Conservation (phyloP, 2,113 vertebrate genomes). For the Cepphus grylle region DNA sequence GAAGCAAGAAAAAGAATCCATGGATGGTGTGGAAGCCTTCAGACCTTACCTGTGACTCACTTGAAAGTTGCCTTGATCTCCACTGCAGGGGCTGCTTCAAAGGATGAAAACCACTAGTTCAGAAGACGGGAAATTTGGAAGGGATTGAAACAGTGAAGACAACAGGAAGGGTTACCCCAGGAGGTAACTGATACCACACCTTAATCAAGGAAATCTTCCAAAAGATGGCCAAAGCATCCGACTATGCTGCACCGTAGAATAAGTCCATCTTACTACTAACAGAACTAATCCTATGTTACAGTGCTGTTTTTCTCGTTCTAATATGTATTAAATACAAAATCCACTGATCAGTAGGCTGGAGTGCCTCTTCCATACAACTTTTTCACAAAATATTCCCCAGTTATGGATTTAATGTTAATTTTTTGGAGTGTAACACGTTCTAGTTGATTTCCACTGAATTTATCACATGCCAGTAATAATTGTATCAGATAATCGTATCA, state of each 20-base stretch:
- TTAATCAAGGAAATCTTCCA: neutral
- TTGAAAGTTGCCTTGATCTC: neutral
- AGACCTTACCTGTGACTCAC: neutral
- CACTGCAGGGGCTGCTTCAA: neutral
- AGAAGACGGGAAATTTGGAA: neutral
- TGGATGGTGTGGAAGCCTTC: neutral
- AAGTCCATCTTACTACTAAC: neutral
- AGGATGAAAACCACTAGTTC: neutral
- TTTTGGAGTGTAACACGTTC: neutral
- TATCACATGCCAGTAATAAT: neutral
- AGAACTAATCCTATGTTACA: neutral
- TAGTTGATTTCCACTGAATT: neutral
- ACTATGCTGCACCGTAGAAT: neutral
- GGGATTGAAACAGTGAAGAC: neutral
- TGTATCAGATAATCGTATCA: neutral
- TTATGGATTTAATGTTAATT: neutral
- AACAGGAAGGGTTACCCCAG: neutral
- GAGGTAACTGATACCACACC: accelerated
- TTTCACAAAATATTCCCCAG: neutral
- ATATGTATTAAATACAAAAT: neutral
- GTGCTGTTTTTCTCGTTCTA: neutral
- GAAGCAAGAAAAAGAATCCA: neutral
- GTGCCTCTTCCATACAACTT: neutral
- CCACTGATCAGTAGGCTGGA: neutral
- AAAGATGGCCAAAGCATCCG: neutral